These are phyloP conservation scores for Umimayanthus kanabou DNA, from an alignment of 92 coral and sea anemone species.

Conservation along the genomic window DNA sequence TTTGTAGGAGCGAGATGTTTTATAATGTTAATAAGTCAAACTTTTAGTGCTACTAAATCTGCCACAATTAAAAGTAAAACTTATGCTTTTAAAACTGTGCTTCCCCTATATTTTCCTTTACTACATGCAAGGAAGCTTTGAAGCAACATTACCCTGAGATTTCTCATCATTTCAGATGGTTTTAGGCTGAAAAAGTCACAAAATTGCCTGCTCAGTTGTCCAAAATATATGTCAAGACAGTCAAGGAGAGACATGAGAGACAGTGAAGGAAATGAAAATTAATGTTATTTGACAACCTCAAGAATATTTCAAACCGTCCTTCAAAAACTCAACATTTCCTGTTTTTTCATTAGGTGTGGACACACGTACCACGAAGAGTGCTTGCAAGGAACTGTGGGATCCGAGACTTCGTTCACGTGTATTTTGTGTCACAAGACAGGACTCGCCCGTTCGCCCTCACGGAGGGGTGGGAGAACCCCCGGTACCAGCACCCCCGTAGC, in stretches of 20 bases:
- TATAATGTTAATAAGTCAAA: neutral
- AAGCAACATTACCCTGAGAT: too few species aligned
- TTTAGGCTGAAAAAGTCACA: too few species aligned
- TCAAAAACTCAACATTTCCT: too few species aligned
- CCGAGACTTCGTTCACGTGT: conserved; percentile 79
- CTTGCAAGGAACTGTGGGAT: conserved; percentile 71
- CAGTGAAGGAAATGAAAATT: neutral
- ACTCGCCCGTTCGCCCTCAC: conserved; percentile 61
- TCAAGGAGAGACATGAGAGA: too few species aligned
- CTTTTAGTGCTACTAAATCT: neutral
- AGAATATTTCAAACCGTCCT: too few species aligned
- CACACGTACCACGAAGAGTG: conserved; percentile 85
- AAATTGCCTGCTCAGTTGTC: too few species aligned
- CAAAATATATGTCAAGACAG: too few species aligned
- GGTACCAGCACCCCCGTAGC: conserved; percentile 25
- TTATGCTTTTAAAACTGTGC: too few species aligned
- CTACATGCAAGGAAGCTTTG: too few species aligned
- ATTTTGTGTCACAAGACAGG: conserved; percentile 85
- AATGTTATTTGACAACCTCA: neutral
- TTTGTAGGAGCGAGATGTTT: neutral
- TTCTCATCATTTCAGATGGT: too few species aligned
- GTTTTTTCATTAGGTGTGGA: conserved; percentile 61
- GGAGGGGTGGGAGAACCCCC: conserved; percentile 52
- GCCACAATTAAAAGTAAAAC: too few species aligned
- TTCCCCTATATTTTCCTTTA: too few species aligned